Percentiles rank a stretch among this genome's conserved stretches.
Conservation (phyloP, 2,797 vertebrate genomes). For the Tragopan temminckii region DNA sequence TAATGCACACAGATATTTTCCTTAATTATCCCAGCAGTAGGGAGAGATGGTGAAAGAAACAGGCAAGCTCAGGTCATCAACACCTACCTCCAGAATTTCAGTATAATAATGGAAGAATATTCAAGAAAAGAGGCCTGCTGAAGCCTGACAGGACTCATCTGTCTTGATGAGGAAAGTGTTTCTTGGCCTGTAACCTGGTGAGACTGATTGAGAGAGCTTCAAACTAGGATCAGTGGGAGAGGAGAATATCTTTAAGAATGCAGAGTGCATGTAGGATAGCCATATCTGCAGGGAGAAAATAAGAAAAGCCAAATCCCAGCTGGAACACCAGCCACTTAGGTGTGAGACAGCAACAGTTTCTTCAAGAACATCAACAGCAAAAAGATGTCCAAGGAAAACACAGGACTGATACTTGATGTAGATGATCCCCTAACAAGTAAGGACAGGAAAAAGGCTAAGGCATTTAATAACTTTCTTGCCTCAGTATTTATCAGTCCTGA, state of each 20-base stretch:
- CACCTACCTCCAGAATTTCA: not conserved
- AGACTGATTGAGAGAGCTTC: not conserved
- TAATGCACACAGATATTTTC: not conserved
- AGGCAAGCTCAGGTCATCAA: not conserved
- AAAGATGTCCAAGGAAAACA: not conserved
- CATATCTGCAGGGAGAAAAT: not conserved
- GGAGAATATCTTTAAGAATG: not conserved
- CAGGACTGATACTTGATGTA: not conserved
- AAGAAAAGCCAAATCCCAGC: not conserved
- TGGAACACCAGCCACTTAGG: not conserved
- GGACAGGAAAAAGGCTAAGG: too few relatives aligned
- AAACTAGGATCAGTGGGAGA: not conserved
- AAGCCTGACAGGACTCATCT: not conserved
- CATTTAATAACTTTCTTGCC: not conserved
- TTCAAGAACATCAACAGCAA: not conserved
- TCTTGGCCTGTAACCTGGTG: not conserved
- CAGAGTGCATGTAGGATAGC: too few relatives aligned
- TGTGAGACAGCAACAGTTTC: not conserved
- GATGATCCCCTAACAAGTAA: not conserved
- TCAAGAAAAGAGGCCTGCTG: not conserved
- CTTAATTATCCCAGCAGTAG: not conserved
- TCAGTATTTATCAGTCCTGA: too few relatives aligned
- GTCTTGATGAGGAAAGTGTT: not conserved
- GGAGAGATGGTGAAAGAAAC: not conserved
- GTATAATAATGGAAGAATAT: not conserved